A percentile compares a stretch with the other conserved stretches of the same genome.
Conservation (phyloP, 2,113 vertebrate genomes). For the Nipponia nippon region DNA sequence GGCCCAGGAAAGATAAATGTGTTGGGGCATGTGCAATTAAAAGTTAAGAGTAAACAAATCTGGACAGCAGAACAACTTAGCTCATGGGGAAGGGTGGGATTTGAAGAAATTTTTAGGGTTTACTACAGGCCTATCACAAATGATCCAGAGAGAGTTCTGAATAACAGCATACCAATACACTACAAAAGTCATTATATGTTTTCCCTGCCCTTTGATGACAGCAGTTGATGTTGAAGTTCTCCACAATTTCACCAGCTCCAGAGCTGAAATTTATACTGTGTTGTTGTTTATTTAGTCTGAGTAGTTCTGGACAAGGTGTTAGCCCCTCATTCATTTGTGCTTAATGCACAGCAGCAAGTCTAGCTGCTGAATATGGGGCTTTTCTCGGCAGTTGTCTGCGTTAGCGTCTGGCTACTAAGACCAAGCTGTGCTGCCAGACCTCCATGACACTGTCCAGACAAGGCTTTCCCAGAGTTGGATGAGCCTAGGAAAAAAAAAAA, state of each 20-base stretch:
- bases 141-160: background rate
- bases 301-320: background rate
- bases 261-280: background rate
- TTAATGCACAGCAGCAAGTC: background rate
- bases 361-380: background rate
- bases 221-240: background rate
- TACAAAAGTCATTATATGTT: background rate
- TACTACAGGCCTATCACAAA: background rate
- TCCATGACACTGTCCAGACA: slow-evolving; percentile 7
- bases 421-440: slow-evolving; percentile 12
- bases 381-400: background rate
- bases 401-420: background rate
- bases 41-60: background rate
- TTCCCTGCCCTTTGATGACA: background rate
- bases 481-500: background rate
- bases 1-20: background rate
- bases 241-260: background rate
- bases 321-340: background rate
- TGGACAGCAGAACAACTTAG: background rate
- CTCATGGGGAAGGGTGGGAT: background rate
- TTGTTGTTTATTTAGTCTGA: slow-evolving; percentile 13
- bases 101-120: background rate
- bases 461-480: background rate
- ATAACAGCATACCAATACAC: background rate
- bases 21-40: background rate